Evolutionary conservation across 2,888 invertebrate species (phyloP), one percentile per base, ranked within the genome.

Genomic region (Chironomus riparius): DNA sequence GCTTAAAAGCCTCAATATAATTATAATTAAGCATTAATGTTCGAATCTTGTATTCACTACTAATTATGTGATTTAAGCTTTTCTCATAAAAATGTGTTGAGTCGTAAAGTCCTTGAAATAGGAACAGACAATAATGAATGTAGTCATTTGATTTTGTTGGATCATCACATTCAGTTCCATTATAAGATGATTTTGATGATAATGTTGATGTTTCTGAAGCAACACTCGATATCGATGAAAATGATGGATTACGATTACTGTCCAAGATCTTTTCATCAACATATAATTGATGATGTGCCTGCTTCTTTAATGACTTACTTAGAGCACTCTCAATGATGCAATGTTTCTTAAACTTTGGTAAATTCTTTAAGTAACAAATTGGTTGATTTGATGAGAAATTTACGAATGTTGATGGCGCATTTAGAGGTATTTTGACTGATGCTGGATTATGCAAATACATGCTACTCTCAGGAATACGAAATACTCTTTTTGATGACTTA

Each of bases 121-220:
- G 82, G 72, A 83, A 84, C 65, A 84, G 81, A 78, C 84, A 84
- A 79, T 84, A 84, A 78, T 84, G 84, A 76, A 84, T 83, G 77
- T 82, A 84, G 77, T 84, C 82, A 2, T 83, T 78, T 18, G 74
- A 69, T 18, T 76, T 48, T 3, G 22, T n/a, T n/a, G 24, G 62
- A 61, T 62, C 74, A 56, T 47, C 72, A 62, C 50, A 18, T 56
- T 15, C 76, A 24, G 18, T 12, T 10, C 38, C 13, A 15, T 50
- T 24, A 3, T 62, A 62, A 4, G 18, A 18, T 12, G 76, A 76
- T 56, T 47, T 62, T 4, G 22, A 18, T 56, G 76, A 76, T 10
- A 13, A 28, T n/a, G 62, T 56, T 5, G 76, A 76, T 13, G 22
- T 22, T 7, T 68, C 68, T 10, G 74, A 75, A n/a, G 74, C 76